Conservation (phyloP, 1,140 invertebrate genomes). For the Meloidogyne hapla region DNA sequence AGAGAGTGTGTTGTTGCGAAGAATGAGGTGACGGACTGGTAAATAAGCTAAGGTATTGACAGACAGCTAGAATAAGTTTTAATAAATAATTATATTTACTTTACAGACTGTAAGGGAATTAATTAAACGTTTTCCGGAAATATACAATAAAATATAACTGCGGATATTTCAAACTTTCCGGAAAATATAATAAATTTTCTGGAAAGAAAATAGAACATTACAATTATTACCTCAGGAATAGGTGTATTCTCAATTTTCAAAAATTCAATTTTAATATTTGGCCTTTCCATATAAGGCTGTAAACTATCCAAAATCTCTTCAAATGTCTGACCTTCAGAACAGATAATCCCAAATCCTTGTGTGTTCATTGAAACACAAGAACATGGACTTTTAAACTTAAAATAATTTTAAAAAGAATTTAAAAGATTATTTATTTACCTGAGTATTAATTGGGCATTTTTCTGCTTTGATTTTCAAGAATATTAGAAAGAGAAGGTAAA, state of each 20-base stretch:
- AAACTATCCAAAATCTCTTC: conserved; percentile 18
- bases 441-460: background rate
- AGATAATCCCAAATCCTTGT: background rate
- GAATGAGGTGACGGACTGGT: conserved; percentile 8
- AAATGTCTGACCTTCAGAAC: conserved; percentile 12
- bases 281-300: background rate
- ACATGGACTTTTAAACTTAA: background rate
- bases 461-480: background rate
- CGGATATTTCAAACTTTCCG: too few species aligned
- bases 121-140: too few species aligned
- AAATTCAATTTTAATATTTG: background rate
- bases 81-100: background rate
- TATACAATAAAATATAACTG: too few species aligned
- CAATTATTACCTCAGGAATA: background rate
- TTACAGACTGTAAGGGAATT: too few species aligned
- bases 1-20: conserved; percentile 15
- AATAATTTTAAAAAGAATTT: background rate
- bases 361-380: background rate
- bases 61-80: background rate
- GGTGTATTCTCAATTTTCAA: conserved; percentile 14
- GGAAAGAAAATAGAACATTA: too few species aligned
- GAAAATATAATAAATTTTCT: too few species aligned
- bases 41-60: conserved; percentile 3
- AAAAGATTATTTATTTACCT: background rate
- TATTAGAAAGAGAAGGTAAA: background rate